Evolutionary conservation across 2,888 invertebrate genomes (phyloP), one percentile per base, ranked within the genome.

Genomic region (Amphipyra tragopoginis): DNA sequence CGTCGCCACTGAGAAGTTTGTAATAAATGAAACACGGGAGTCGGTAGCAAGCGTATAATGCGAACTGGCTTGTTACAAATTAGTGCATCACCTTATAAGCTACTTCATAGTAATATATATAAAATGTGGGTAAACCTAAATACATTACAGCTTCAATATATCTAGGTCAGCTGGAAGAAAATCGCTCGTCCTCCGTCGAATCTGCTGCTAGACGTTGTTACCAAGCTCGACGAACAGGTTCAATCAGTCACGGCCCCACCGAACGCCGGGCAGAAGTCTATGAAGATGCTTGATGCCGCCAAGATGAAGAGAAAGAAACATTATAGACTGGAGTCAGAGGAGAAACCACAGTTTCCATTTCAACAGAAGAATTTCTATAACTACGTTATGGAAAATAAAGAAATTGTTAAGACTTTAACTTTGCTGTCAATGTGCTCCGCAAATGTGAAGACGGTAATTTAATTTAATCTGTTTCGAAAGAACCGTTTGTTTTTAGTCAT

Each of bases 311-410:
- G 97, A 68, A 95, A 97, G 81, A 96, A 97, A 81, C 95, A 98
- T 65, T 98, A 98, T 86, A 95, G 97, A 72, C 92, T 98, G 54
- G 96, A 96, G 53, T 97, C 97, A 0, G 98, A 98, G 83, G 97
- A 98, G 79, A 97, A 97, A 67, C 97, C 97, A 0, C 95, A 96
- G 59, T 97, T 98, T 90, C 97, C 97, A 0, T 95, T 97, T 58
- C 97, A 98, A 93, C 96, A 96, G 68, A 96, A 96, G 86, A 98
- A 98, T 83, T 98, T 98, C 85, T 97, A 97, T 84, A 96, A 95
- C 48, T 96, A 97, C 84, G 97, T 98, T 6, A 97, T 98, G 97
- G 98, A 99, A 86, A 99, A 99, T 87, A 99, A 99, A 85, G 99
- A 99, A 89, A 97, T 99, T 47, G 95, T 97, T 26, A 98, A 99